Evolutionary conservation across 2,113 vertebrate genomes (phyloP).

Genomic region (Cyprinodon tularosa): DNA sequence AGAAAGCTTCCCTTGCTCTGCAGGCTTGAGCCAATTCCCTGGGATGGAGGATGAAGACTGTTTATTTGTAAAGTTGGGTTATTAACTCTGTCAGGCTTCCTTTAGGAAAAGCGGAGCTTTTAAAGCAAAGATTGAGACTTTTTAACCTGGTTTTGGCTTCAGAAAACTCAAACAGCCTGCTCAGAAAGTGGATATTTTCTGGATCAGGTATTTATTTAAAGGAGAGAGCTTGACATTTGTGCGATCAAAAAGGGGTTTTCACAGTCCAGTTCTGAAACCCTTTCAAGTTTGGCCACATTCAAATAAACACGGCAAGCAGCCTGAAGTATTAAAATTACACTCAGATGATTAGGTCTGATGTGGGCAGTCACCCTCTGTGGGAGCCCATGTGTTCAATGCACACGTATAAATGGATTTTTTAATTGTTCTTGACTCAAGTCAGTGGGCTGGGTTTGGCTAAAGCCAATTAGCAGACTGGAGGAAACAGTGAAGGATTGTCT

Average conservation of each 20-base stretch:
- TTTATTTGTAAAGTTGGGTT: constrained; percentile 73
- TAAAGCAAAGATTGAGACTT: constrained; percentile 55
- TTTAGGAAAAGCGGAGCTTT: constrained; percentile 63
- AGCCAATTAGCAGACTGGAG: constrained; percentile 86
- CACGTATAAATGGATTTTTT: constrained; percentile 90
- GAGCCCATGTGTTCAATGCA: constrained; percentile 84
- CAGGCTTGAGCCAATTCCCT: constrained; percentile 15
- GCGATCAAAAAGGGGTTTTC: constrained; percentile 87
- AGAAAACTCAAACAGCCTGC: constrained; percentile 62
- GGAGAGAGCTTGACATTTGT: constrained; percentile 83
- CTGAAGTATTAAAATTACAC: constrained; percentile 88
- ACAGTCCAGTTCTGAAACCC: constrained; percentile 73
- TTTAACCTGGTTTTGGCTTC: constrained; percentile 56
- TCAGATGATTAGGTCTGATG: constrained; percentile 88
- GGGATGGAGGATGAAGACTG: constrained; percentile 38
- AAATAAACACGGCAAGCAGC: constrained; percentile 91
- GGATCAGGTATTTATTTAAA: constrained; percentile 79
- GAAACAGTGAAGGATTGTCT: constrained; percentile 84
- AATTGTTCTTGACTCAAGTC: constrained; percentile 90
- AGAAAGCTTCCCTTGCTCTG: constrained; percentile 39
- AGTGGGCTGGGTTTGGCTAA: constrained; percentile 85
- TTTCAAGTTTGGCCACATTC: constrained; percentile 88
- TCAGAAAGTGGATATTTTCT: constrained; percentile 78
- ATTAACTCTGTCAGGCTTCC: constrained; percentile 60
- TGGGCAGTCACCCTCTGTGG: constrained; percentile 86